Evolutionary conservation across 2,113 vertebrate species (phyloP).

Genomic region (Rissa tridactyla): DNA sequence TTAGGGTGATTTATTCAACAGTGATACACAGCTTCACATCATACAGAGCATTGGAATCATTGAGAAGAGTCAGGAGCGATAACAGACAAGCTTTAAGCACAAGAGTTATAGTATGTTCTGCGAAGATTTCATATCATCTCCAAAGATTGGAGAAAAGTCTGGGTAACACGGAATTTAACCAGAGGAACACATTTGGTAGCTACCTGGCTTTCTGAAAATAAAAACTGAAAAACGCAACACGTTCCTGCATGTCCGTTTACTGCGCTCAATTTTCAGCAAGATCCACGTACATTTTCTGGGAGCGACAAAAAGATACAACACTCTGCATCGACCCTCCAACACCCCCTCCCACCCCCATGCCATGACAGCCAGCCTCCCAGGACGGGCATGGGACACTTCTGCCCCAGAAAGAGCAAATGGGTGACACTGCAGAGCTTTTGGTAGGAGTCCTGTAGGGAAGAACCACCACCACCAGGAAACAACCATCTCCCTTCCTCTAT

Average conservation of each 20-base stretch:
- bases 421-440: background rate
- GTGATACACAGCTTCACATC: conserved; percentile 43
- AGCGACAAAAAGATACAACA: background rate
- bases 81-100: background rate
- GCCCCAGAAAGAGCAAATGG: background rate
- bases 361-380: background rate
- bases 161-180: background rate
- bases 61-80: background rate
- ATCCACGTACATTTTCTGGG: fast-evolving
- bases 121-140: background rate
- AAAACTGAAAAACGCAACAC: background rate
- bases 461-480: background rate
- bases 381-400: background rate
- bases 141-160: background rate
- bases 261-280: background rate
- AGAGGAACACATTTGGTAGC: background rate
- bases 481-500: background rate
- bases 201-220: background rate
- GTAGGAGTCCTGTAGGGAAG: fast-evolving
- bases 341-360: background rate
- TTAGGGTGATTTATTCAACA: conserved; percentile 72
- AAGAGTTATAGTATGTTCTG: background rate
- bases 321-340: background rate
- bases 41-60: conserved; percentile 31
- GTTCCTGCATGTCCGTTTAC: background rate